A percentile compares a stretch with the other conserved stretches of the same genome.
Conservation (phyloP, 2,113 vertebrate genomes). For the Pogona vitticeps region DNA sequence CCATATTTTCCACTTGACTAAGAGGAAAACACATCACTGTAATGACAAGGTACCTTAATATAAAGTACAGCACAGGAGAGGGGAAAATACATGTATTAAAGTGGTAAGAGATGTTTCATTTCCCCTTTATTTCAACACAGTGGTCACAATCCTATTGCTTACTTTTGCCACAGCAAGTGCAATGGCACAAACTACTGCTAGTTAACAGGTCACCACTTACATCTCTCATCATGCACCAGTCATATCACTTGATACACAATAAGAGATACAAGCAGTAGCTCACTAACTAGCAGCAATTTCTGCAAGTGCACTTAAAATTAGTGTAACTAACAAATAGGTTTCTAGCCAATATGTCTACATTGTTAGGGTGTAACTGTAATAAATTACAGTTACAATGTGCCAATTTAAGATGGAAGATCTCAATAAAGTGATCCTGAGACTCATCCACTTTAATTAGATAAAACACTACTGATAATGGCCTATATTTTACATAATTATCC, state of each 20-base stretch:
- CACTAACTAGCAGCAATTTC: no score
- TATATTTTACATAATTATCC: constrained; percentile 48
- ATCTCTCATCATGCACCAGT: no score
- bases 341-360: background rate
- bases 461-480: constrained; percentile 42
- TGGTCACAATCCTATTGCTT: no score
- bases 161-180: no score
- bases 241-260: no score
- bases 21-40: background rate
- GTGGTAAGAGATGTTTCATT: background rate
- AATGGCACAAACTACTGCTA: no score
- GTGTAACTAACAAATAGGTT: no score
- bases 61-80: background rate
- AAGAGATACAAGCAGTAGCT: no score
- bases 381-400: background rate
- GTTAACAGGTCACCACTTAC: no score
- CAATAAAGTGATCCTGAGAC: constrained; percentile 45
- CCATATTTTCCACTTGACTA: constrained; percentile 30
- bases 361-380: background rate
- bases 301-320: no score
- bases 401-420: constrained; percentile 23
- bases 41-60: background rate
- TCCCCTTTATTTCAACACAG: background rate
- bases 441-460: constrained; percentile 29
- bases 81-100: background rate